Percentiles rank a stretch among this genome's conserved stretches.
These are phyloP conservation scores for Zaprionus kolodkinae DNA, from an alignment of 1,140 invertebrate species.

Conservation along the genomic window DNA sequence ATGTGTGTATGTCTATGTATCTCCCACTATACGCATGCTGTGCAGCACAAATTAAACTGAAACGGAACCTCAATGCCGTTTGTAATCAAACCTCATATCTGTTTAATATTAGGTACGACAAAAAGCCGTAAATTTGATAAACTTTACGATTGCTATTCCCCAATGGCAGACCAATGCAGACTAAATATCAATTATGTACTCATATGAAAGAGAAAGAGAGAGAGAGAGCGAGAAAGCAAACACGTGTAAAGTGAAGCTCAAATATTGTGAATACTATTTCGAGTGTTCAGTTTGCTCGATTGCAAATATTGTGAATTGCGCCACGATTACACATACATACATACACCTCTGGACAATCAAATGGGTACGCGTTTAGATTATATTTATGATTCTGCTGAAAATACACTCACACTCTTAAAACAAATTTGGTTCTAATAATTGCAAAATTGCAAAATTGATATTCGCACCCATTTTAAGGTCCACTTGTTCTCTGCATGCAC, in stretches of 20 bases:
- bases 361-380: background rate
- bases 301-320: constrained; percentile 33
- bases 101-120: constrained; percentile 41
- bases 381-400: constrained; percentile 3
- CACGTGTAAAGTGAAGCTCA: constrained; percentile 70
- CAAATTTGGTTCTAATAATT: background rate
- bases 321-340: constrained; percentile 19
- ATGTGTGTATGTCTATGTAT: too few relatives aligned
- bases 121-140: constrained; percentile 54
- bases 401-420: background rate
- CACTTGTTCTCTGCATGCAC: background rate
- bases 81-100: constrained; percentile 63
- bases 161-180: too few relatives aligned
- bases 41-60: constrained; percentile 47
- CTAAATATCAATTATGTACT: background rate
- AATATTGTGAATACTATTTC: constrained; percentile 40
- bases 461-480: background rate
- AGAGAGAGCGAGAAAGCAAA: constrained; percentile 37
- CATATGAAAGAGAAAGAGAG: constrained; percentile 10
- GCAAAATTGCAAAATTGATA: background rate
- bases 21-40: background rate
- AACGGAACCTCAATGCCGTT: constrained; percentile 58
- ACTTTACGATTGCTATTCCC: constrained; percentile 37
- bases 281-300: constrained; percentile 49
- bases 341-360: constrained; percentile 8